phyloP scores from a whole-genome alignment of 2,888 invertebrate genomes.

The Therioaphis trifolii region DNA sequence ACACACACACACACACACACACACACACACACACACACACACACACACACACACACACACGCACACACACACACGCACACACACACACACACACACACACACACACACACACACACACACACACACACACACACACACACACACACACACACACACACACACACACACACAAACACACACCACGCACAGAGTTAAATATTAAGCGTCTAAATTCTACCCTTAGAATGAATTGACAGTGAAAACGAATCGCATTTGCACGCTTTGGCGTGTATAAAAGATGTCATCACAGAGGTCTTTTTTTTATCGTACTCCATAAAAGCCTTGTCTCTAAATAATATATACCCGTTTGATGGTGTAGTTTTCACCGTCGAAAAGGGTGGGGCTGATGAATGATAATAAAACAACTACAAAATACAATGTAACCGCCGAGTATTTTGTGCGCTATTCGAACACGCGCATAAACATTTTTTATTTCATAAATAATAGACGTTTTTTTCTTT shows the following conservation, averaged over 20 bases:
- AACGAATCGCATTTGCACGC: background rate
- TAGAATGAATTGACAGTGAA: background rate
- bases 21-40: too few relatives aligned
- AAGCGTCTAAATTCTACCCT: too few relatives aligned
- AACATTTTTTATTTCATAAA: too few relatives aligned
- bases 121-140: too few relatives aligned
- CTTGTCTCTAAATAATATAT: background rate
- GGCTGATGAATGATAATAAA: background rate
- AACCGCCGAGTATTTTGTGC: background rate
- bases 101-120: too few relatives aligned
- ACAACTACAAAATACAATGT: background rate
- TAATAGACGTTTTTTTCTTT: too few relatives aligned
- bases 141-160: too few relatives aligned
- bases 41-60: too few relatives aligned
- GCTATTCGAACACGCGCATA: background rate
- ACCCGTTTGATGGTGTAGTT: background rate
- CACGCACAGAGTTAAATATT: too few relatives aligned
- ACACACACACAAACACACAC: too few relatives aligned
- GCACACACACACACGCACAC: too few relatives aligned
- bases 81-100: too few relatives aligned
- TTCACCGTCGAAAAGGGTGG: background rate
- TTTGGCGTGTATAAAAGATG: background rate
- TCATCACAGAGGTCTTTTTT: background rate
- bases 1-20: background rate
- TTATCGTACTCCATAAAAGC: conserved; percentile 18